Evolutionary conservation across 2,888 invertebrate genomes (phyloP).

Genomic region (Lysandra coridon): DNA sequence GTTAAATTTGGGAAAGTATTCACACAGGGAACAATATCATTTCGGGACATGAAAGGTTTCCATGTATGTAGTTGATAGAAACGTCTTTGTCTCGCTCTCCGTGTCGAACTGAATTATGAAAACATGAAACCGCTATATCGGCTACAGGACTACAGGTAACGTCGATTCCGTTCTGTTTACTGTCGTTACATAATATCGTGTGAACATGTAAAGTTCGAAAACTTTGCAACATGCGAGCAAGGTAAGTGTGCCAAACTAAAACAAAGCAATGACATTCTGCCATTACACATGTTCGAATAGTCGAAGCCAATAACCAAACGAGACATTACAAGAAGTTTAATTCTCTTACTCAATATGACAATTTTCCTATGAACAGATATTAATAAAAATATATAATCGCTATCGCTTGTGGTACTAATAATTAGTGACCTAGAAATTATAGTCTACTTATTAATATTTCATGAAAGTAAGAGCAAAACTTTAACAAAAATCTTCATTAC

Average conservation of each 20-base stretch:
- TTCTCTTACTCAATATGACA: too few relatives aligned
- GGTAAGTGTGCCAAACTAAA: conserved; percentile 29
- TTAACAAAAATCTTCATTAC: neutral
- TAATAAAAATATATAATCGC: too few relatives aligned
- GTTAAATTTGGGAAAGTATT: neutral
- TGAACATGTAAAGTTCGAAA: neutral
- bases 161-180: neutral
- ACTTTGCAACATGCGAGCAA: neutral
- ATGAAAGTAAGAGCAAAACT: too few relatives aligned
- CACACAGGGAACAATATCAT: neutral
- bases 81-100: neutral
- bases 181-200: neutral
- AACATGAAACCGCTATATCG: neutral
- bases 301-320: neutral
- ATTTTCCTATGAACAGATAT: too few relatives aligned
- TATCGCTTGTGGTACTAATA: too few relatives aligned
- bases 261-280: conserved; percentile 17
- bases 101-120: neutral
- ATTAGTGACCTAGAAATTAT: neutral
- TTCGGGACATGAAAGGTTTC: neutral
- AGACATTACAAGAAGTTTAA: neutral
- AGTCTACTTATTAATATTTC: too few relatives aligned
- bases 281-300: neutral
- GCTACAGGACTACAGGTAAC: neutral
- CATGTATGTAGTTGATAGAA: neutral